phyloP scores from a whole-genome alignment of 2,797 vertebrate species.

The Okamejei kenojei region DNA sequence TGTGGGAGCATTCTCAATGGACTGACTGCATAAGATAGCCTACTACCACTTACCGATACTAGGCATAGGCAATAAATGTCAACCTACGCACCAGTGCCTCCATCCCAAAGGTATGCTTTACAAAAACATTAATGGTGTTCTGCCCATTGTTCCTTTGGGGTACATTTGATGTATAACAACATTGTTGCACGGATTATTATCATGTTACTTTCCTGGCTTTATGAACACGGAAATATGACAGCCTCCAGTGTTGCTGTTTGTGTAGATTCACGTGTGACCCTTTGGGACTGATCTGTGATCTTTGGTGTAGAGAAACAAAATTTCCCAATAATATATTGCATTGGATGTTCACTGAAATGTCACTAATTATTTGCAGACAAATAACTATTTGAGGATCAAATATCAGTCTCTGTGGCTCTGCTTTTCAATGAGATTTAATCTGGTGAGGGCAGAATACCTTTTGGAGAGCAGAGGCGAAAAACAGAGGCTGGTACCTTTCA shows the following conservation, averaged over 20 bases:
- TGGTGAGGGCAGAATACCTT: background rate
- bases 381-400: background rate
- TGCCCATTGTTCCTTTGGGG: background rate
- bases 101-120: background rate
- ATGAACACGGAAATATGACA: background rate
- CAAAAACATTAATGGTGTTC: background rate
- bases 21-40: background rate
- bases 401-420: background rate
- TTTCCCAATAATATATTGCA: background rate
- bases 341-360: background rate
- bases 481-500: background rate
- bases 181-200: no score
- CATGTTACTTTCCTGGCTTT: background rate
- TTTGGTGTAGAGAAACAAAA: background rate
- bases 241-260: background rate
- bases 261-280: background rate
- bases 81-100: background rate
- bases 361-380: background rate
- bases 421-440: background rate
- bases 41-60: background rate
- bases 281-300: background rate
- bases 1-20: background rate
- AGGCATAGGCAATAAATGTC: background rate
- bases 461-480: background rate
- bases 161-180: background rate